These are phyloP conservation scores for Lucilia cuprina DNA, from an alignment of 1,140 invertebrate genomes.

Conservation along the genomic window DNA sequence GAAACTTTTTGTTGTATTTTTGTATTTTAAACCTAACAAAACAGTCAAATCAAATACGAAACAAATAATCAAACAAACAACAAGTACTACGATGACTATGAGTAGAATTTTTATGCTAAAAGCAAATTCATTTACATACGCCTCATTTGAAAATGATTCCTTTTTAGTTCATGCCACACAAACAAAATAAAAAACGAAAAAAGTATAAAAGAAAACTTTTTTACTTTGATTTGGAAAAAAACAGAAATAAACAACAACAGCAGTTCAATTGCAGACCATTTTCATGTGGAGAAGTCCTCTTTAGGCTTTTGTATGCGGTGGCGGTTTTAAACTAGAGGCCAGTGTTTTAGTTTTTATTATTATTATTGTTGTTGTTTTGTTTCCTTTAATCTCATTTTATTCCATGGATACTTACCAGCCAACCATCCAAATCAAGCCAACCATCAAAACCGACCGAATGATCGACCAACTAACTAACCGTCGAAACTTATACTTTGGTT, in stretches of 20 bases:
- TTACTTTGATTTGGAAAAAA: neutral
- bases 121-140: slow-evolving; percentile 32
- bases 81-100: neutral
- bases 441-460: neutral
- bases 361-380: neutral
- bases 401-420: neutral
- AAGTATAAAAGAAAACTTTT: slow-evolving; percentile 13
- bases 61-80: neutral
- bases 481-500: neutral
- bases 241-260: neutral
- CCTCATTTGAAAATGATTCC: slow-evolving; percentile 33
- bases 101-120: slow-evolving; percentile 13
- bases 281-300: neutral
- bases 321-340: neutral
- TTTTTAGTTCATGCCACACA: slow-evolving; percentile 16
- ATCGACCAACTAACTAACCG: neutral
- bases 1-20: neutral
- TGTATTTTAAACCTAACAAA: neutral
- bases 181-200: neutral
- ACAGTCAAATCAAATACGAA: slow-evolving; percentile 9
- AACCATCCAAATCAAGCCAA: neutral
- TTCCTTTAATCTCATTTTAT: neutral
- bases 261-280: slow-evolving; percentile 2
- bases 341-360: neutral
- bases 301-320: slow-evolving; percentile 6